Base-by-base conservation (phyloP, 2,113 vertebrate species). In the Tragelaphus strepsiceros region DNA sequence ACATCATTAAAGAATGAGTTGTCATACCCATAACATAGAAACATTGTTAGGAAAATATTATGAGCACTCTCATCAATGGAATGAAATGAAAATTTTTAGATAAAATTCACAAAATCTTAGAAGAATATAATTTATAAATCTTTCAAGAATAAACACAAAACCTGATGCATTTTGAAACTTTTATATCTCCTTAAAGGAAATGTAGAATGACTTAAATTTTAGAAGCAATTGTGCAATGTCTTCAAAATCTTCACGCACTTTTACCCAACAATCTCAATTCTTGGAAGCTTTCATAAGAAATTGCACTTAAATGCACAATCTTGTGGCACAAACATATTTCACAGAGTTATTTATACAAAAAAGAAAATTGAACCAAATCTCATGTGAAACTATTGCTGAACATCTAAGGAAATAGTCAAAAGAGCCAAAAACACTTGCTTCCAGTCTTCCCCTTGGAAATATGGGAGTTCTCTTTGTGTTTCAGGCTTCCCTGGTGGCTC, bases 81-180 rank as follows among this genome's bases (percentile, higher is more conserved):
- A 92, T 78, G 78, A 95, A 97, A 51, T 77, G 10, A 19, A 96
- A 35, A 49, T n/a, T 83, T 86, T 84, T 90, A 92, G 21, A 71
- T 90, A 74, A 80, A 90, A 91, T 39, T 71, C 56, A 24, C 35
- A 91, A 77, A 89, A 26, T 54, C 32, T 82, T 71, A 95, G 28
- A 84, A 95, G 90, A 87, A 39, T 88, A 10, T 56, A 54, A 67
- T 16, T 24, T n/a, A 61, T 35, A 86, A 95, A 67, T 89, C 58
- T 88, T 16, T 81, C n/a, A 83, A 77, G 32, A 61, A 64, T 9
- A 91, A 91, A 71, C 54, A 61, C 13, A 91, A 96, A 81, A 59
- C 9, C 3, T 58, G 49, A 64, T 5, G 46, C 9, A 85, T 17
- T 19, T 88, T 10, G 77, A 13, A 78, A 54, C 6, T 43, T 92